These are phyloP conservation scores for Drosophila algonquin DNA, from an alignment of 2,888 invertebrate genomes.

Conservation along the genomic window DNA sequence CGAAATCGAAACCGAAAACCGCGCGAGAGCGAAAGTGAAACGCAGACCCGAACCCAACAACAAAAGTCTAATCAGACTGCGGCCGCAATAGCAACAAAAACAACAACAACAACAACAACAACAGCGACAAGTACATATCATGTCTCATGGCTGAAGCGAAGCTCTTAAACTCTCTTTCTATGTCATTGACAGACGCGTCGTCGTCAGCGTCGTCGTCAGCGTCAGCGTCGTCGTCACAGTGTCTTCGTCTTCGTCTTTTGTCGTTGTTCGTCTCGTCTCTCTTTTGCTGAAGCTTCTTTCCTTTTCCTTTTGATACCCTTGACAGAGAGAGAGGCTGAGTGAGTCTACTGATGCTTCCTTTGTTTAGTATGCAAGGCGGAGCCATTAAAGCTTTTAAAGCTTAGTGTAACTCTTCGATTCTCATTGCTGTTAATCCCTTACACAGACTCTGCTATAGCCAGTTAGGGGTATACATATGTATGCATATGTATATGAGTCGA, in stretches of 20 bases:
- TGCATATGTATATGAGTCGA: not conserved
- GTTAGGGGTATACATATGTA: not conserved
- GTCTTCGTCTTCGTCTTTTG: conserved; percentile 5
- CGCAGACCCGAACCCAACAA: conserved; percentile 47
- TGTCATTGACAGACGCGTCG: conserved; percentile 74
- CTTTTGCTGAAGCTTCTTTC: conserved; percentile 11
- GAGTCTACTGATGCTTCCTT: not conserved
- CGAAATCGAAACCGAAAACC: conserved; percentile 34
- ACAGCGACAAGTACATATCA: conserved; percentile 64
- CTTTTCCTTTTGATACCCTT: not conserved
- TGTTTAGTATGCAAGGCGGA: not conserved
- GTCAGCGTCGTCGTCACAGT: not conserved
- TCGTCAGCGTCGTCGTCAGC: too few species aligned
- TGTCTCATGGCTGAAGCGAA: conserved; percentile 41
- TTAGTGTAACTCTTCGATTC: too few species aligned
- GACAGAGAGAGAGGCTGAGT: accelerated
- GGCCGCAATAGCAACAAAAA: conserved; percentile 31
- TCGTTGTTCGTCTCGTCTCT: conserved; percentile 21
- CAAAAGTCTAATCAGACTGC: conserved; percentile 51
- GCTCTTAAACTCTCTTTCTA: conserved; percentile 70
- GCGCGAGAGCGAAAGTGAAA: conserved; percentile 46
- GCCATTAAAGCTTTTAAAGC: not conserved
- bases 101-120: conserved; percentile 46
- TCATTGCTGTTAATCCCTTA: too few species aligned
- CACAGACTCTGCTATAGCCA: too few species aligned